A percentile compares a stretch with the other conserved stretches of the same genome.
Evolutionary conservation across 1,140 invertebrate species (phyloP).

Genomic region (Augochlora pura): DNA sequence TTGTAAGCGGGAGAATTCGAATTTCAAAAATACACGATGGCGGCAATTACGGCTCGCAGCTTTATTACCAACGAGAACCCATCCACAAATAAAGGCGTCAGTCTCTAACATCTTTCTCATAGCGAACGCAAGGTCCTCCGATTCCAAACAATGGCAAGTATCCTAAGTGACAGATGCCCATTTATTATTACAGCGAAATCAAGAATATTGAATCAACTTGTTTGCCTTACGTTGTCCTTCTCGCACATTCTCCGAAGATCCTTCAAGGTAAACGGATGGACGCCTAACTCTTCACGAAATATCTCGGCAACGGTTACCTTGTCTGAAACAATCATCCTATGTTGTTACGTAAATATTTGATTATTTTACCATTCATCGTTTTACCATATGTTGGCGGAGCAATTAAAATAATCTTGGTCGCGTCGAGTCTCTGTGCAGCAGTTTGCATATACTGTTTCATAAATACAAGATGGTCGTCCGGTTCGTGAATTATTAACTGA

Average conservation of each 20-base stretch:
- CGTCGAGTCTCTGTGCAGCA: constrained; percentile 73
- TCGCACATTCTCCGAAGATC: constrained; percentile 48
- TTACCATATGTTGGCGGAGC: constrained; percentile 72
- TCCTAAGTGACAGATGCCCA: constrained; percentile 18
- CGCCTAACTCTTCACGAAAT: constrained; percentile 68
- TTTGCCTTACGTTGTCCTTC: constrained; percentile 4
- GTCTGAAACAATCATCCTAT: constrained; percentile 41
- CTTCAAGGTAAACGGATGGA: constrained; percentile 60
- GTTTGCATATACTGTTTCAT: constrained; percentile 77
- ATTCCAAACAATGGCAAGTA: constrained; percentile 25
- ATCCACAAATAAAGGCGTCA: constrained; percentile 59
- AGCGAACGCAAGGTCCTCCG: constrained; percentile 57
- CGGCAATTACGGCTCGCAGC: no score
- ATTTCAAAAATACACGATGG: no score
- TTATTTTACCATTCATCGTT: not conserved
- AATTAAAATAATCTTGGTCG: constrained; percentile 77
- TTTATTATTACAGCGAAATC: not conserved
- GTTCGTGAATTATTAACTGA: constrained; percentile 79
- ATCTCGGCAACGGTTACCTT: constrained; percentile 65
- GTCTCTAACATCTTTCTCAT: constrained; percentile 55
- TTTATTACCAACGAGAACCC: constrained; percentile 70
- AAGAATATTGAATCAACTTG: not conserved
- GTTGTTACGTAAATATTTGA: not conserved
- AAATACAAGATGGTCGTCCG: constrained; percentile 79
- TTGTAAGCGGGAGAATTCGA: no score